A percentile compares a stretch with the other conserved stretches of the same genome.
phyloP scores from a whole-genome alignment of 2,797 vertebrate species.

The Takifugu rubripes region DNA sequence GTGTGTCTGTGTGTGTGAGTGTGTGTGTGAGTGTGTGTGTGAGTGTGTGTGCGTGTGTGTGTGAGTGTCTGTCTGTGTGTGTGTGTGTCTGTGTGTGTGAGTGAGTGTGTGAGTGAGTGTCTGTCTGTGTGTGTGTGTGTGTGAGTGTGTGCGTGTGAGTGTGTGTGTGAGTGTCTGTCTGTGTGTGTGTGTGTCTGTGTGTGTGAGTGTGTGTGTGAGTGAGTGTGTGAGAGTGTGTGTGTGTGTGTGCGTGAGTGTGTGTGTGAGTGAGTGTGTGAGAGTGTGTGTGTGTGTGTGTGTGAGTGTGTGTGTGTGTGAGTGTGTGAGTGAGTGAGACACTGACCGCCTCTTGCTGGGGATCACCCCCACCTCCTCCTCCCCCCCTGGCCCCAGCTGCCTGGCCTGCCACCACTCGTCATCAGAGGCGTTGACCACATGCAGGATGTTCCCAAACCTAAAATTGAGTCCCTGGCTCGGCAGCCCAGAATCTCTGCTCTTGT shows the following conservation, averaged over 20 bases:
- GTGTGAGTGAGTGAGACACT: constrained; percentile 11
- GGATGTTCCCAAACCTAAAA: constrained; percentile 93
- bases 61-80: no score
- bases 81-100: no score
- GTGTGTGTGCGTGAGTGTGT: not conserved
- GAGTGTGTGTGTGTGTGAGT: not conserved
- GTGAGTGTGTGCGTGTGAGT: no score
- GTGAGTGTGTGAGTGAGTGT: no score
- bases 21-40: no score
- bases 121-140: no score
- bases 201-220: no score
- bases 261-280: not conserved
- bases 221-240: not conserved
- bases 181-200: no score
- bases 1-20: no score
- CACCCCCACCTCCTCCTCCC: constrained; percentile 93
- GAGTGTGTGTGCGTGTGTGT: no score
- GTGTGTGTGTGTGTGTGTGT: constrained; percentile 1
- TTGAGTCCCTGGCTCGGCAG: constrained; percentile 94
- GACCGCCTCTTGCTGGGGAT: constrained; percentile 97
- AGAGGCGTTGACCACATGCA: constrained; percentile 95
- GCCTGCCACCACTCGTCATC: constrained; percentile 99
- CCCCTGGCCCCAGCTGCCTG: constrained; percentile 84
- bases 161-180: no score
- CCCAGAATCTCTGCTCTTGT: constrained; percentile 93